Conservation (phyloP, 2,888 invertebrate species). For the Tribolium freemani region DNA sequence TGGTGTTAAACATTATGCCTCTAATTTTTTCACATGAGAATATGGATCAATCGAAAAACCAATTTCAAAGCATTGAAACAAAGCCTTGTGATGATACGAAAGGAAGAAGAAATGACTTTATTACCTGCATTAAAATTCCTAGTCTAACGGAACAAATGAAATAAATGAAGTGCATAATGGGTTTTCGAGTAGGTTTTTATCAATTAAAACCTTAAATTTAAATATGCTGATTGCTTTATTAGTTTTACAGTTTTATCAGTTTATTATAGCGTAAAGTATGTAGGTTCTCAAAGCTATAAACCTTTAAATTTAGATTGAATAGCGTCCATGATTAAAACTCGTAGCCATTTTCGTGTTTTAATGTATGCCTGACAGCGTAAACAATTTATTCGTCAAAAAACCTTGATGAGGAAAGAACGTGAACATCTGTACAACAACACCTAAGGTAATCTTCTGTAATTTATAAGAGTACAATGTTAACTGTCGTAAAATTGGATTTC, state of each 20-base stretch:
- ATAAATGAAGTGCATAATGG: neutral
- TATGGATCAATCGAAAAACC: too few species aligned
- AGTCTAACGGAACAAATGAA: neutral
- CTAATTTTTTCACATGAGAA: too few species aligned
- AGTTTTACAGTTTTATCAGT: neutral
- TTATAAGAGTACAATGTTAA: neutral
- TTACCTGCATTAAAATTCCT: neutral
- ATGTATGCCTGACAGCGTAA: neutral
- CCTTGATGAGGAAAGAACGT: neutral
- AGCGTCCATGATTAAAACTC: neutral
- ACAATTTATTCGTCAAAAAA: neutral
- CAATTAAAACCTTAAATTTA: neutral
- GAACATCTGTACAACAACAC: neutral
- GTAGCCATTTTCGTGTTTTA: neutral
- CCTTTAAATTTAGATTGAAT: neutral
- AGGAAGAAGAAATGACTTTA: neutral
- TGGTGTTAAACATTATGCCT: too few species aligned
- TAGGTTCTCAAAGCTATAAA: neutral
- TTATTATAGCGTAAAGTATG: neutral
- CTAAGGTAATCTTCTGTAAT: neutral
- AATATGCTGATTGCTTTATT: neutral
- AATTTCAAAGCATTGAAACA: too few species aligned
- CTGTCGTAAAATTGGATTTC: conserved; percentile 10
- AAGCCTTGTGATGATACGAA: neutral
- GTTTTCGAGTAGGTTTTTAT: neutral